Conservation (phyloP, 2,888 invertebrate genomes). For the Lottia gigantea region DNA sequence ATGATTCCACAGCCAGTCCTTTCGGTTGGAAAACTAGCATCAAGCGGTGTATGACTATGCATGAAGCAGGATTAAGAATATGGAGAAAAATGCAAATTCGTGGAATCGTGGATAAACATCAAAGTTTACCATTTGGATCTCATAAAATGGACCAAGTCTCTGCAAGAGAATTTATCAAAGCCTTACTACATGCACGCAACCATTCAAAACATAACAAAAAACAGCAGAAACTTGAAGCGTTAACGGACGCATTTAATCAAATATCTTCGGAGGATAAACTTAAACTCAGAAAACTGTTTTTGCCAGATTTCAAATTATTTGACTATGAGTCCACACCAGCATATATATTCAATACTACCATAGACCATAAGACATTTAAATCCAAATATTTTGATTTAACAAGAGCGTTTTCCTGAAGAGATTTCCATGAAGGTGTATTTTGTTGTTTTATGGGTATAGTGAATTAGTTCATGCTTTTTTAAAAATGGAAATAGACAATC, state of each 20-base stretch:
- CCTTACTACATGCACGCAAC: slow-evolving; percentile 22
- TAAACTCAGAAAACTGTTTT: slow-evolving; percentile 35
- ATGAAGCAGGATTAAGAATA: slow-evolving; percentile 31
- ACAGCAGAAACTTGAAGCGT: slow-evolving; percentile 39
- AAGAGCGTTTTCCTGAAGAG: too few relatives aligned
- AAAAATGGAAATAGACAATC: too few relatives aligned
- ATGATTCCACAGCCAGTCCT: slow-evolving; percentile 35
- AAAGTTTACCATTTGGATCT: slow-evolving; percentile 32
- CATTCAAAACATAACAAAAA: slow-evolving; percentile 25
- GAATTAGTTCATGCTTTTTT: too few relatives aligned
- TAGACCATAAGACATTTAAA: neutral
- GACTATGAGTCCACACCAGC: slow-evolving; percentile 35
- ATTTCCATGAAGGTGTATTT: too few relatives aligned
- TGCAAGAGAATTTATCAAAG: slow-evolving; percentile 23
- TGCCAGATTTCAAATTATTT: slow-evolving; percentile 46
- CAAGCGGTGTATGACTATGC: slow-evolving; percentile 34
- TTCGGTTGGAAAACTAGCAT: slow-evolving; percentile 31
- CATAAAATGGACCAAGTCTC: slow-evolving; percentile 21
- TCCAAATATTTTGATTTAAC: neutral
- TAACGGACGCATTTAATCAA: slow-evolving; percentile 42
- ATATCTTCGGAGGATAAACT: slow-evolving; percentile 34
- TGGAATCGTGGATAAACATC: slow-evolving; percentile 39
- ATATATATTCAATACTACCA: slow-evolving; percentile 15
- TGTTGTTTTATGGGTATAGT: too few relatives aligned
- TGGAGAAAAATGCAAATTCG: slow-evolving; percentile 51